Conservation (phyloP, 2,888 invertebrate genomes). For the Dichetophora obliterata region DNA sequence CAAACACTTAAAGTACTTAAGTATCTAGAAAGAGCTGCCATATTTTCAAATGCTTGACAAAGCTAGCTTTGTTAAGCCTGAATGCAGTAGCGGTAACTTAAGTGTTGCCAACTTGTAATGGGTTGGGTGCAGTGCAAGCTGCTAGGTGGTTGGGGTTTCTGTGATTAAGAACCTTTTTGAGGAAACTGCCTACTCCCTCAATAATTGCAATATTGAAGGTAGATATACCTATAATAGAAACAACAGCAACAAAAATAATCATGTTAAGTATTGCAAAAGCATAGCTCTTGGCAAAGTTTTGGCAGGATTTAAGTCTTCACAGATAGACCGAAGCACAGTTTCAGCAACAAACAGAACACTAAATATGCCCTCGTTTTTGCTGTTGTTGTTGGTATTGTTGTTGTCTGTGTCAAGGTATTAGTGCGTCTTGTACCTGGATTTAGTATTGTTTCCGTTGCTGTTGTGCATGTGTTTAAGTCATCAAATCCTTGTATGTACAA, state of each 20-base stretch:
- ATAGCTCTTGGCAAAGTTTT: neutral
- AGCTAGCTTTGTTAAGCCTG: neutral
- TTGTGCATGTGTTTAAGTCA: conserved; percentile 16
- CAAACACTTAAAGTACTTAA: conserved; percentile 14
- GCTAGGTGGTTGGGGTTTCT: neutral
- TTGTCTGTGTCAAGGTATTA: neutral
- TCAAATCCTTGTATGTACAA: conserved; percentile 6
- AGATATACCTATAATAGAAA: neutral
- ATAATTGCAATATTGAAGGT: conserved; percentile 21
- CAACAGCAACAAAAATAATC: neutral
- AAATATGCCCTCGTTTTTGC: neutral
- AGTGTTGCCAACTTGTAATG: neutral
- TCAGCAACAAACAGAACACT: neutral
- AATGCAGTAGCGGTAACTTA: neutral
- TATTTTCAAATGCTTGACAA: neutral
- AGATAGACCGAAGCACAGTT: neutral
- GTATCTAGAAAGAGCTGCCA: neutral
- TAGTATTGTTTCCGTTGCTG: conserved; percentile 18
- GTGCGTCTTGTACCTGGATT: conserved; percentile 20
- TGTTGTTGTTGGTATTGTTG: neutral
- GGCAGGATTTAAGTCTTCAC: conserved; percentile 23
- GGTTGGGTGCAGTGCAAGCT: neutral
- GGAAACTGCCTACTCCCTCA: conserved; percentile 17
- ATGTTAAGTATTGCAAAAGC: neutral
- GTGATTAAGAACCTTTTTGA: conserved; percentile 8